Evolutionary conservation across 2,797 vertebrate genomes (phyloP), one percentile per base, ranked within the genome.

Genomic region (Gymnodraco acuticeps): DNA sequence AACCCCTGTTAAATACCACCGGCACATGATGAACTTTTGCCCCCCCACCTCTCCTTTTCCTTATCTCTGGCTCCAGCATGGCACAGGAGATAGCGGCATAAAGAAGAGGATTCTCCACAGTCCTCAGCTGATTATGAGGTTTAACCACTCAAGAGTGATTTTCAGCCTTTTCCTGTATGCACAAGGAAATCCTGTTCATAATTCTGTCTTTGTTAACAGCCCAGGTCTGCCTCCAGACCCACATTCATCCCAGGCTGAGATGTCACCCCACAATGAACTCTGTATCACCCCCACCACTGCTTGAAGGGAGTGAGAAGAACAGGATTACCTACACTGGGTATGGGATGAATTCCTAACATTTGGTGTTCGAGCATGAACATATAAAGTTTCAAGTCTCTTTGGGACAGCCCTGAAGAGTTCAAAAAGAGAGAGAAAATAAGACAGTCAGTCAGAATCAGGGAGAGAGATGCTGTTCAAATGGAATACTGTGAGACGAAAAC

Each of bases 101-200:
- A 66, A 79, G 45, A 64, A 31, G 48, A 78, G 20, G 77, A 80
- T 80, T 80, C 69, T 66, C 38, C 17, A 45, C 23, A 53, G 75
- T 53, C 55, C 53, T 82, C 66, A 47, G 61, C 70, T 88, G 84
- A 91, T 87, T 78, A 59, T 41, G 53, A 78, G 71, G 86, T 90
- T 82, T 78, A 86, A 80, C 74, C 63, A 73, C 75, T 80, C 69
- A 43, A 43, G 75, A 70, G 69, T 74, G 63, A 88, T 83, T 64
- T 69, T 66, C 72, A 70, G 71, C 55, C 42, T 73, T 59, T 59
- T 73, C 70, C 78, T 63, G 47, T 63, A 52, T 78, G 71, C 54
- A 48, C 41, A 19, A 73, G 71, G 82, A 86, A 88, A 85, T 81
- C 81, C 69, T 70, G 73, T 53, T 75, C 61, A 69, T 84, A 80